Base-by-base conservation (phyloP, 1,140 invertebrate species). In the Lethrus apterus region DNA sequence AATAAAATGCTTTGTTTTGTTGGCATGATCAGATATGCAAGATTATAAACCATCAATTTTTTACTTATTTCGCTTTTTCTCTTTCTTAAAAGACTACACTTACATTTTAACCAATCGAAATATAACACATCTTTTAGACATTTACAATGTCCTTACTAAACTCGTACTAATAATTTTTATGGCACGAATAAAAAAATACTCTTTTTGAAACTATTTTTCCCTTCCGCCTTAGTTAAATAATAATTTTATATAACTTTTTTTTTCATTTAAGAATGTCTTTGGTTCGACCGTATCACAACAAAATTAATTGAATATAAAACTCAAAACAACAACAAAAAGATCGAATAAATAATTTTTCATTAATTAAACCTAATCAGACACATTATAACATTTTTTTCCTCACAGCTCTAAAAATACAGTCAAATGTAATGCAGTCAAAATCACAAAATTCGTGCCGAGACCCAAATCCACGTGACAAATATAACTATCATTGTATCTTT, bases 371-470 rank as follows among this genome's bases (percentile, higher is more conserved):
- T 62, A 62, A 55, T 60, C 60, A 60, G 58, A 60, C 58, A 46
- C 53, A 44, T 51, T 49, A 31, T 30, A 56, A 57, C 54, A n/a
- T n/a, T n/a, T 59, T 54, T 57, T 52, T 51, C 56, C 51, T 63
- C 61, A 63, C 61, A 63, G 61, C 61, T 60, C 61, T 60, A 62
- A 63, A 63, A 55, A 63, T 61, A 61, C 61, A 63, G 61, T 63
- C 61, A 56, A 58, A 56, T 61, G 56, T 60, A 57, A 35, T 29
- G 33, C 18, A 34, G 46, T 36, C 46, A 41, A 46, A 38, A 47
- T 47, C 46, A 41, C 46, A 41, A 38, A 47, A 38, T 38, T 50
- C 61, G 61, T 62, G 59, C 59, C 61, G 19, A 38, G 35, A 38
- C 24, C 35, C 35, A 13, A 38, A 34, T 34, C 9, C 20, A 38